Base-by-base conservation (phyloP, 2,113 vertebrate species). In the Vidua chalybeata region DNA sequence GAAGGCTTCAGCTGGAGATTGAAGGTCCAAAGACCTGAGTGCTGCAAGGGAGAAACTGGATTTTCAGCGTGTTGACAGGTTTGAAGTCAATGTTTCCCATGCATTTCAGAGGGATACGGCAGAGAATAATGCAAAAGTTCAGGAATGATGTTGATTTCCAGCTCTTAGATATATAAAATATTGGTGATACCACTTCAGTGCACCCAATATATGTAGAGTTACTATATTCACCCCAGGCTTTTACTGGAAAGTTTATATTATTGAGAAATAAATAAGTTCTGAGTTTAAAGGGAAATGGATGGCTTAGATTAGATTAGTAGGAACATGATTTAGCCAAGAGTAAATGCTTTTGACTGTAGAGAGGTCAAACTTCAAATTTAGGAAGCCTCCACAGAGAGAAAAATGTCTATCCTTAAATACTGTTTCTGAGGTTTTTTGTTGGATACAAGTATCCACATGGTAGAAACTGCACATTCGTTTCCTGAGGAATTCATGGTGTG, bases 401-500 rank as follows among this genome's bases (percentile, higher is more conserved):
- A 91, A 95, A 87, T 48, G 9, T 62, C 75, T 87, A 24, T 90
- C 63, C 61, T 87, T 94, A 93, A 90, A 86, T 78, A 80, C 56
- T 63, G 27, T 89, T 92, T 43, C 76, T 90, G 77, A 78, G 82
- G 62, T n/a, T 94, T 94, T 94, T 88, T 84, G 69, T 92, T 89
- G 78, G 87, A 39, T 69, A 43, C 51, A 69, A 91, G 89, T 68
- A 94, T 95, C 81, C 80, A 88, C 92, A 93, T 83, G 68, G 66
- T 87, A 52, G 73, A 94, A 95, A 89, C 89, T 76, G 87, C 85
- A 84, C 79, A 89, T 96, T 89, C 4, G 1, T 69, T 95, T 93
- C 89, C 80, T 88, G 81, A 94, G 58, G 85, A 96, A 95, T 92
- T 95, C 96, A 87, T 95, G 93, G 97, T 84, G 96, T 82, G 91